Evolutionary conservation across 1,140 invertebrate genomes (phyloP).

Genomic region (Telenomus remus): DNA sequence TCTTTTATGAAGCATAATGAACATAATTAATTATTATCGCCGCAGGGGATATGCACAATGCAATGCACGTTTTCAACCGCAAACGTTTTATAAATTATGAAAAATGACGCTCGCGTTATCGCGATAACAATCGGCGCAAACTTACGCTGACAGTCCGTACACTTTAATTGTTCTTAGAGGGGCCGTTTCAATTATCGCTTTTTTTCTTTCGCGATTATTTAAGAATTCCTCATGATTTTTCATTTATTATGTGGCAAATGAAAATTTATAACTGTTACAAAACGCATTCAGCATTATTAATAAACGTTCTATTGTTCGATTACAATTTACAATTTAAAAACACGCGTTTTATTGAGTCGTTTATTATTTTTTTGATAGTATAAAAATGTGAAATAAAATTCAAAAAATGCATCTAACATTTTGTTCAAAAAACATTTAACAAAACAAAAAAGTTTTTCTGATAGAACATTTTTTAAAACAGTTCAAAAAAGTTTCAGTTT

Average conservation of each 20-base stretch:
- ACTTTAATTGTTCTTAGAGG: constrained; percentile 4
- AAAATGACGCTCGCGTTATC: constrained; percentile 42
- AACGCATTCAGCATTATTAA: constrained; percentile 2
- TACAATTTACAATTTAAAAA: too few relatives aligned
- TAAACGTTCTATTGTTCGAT: too few relatives aligned
- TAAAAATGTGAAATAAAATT: too few relatives aligned
- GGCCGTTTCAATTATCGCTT: constrained; percentile 13
- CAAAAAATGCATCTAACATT: too few relatives aligned
- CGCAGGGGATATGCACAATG: constrained; percentile 34
- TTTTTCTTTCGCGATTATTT: constrained; percentile 29
- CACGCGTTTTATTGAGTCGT: too few relatives aligned
- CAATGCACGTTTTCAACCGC: constrained; percentile 18
- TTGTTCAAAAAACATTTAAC: too few relatives aligned
- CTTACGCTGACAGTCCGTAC: constrained; percentile 7
- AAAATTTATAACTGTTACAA: constrained; percentile 4
- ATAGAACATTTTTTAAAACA: too few relatives aligned
- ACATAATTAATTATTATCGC: constrained; percentile 47
- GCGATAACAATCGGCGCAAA: constrained; percentile 33
- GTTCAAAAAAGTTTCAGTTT: too few relatives aligned
- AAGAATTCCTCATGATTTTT: constrained; percentile 17
- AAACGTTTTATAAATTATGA: constrained; percentile 35
- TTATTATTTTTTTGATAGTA: too few relatives aligned
- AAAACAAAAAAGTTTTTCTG: too few relatives aligned
- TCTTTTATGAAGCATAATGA: constrained; percentile 15
- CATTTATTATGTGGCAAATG: constrained; percentile 1